Percentiles rank a stretch among this genome's conserved stretches.
These are phyloP conservation scores for Rhamphomyia laevipes DNA, from an alignment of 2,888 invertebrate species.

Conservation along the genomic window DNA sequence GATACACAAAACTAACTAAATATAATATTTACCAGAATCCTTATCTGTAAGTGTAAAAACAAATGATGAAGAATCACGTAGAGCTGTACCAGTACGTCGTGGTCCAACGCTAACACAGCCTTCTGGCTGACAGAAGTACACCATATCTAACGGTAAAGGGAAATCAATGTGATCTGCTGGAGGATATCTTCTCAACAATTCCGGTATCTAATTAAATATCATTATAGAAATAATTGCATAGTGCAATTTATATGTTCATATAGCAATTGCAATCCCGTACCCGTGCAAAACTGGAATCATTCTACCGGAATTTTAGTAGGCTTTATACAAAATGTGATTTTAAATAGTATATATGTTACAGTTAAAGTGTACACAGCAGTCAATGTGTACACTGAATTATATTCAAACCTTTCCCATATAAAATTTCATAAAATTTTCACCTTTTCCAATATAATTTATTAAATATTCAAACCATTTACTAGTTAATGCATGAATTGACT, in stretches of 20 bases:
- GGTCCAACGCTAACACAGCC: constrained; percentile 91
- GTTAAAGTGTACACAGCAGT: too few species aligned
- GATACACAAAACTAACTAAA: not conserved
- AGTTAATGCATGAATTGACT: too few species aligned
- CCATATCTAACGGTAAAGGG: constrained; percentile 93
- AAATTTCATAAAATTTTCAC: too few species aligned
- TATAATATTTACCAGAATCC: constrained; percentile 60
- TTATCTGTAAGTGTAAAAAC: constrained; percentile 98
- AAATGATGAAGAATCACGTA: constrained; percentile 89
- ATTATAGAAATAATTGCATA: too few species aligned
- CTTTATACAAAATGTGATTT: too few species aligned
- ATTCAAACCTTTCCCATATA: too few species aligned
- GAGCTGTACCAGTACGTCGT: constrained; percentile 54
- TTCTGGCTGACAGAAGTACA: constrained; percentile 99
- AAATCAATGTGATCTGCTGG: constrained; percentile 95
- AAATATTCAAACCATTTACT: too few species aligned
- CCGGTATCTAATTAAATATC: constrained; percentile 60
- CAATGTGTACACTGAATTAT: too few species aligned
- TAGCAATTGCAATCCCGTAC: not conserved
- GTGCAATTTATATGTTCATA: too few species aligned
- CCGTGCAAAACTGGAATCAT: not conserved
- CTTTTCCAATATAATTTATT: too few species aligned
- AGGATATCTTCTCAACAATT: constrained; percentile 89
- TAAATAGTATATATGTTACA: too few species aligned
- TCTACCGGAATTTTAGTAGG: too few species aligned